Evolutionary conservation across 2,888 invertebrate genomes (phyloP), one percentile per base, ranked within the genome.

Genomic region (Fissipunctia ypsillon): DNA sequence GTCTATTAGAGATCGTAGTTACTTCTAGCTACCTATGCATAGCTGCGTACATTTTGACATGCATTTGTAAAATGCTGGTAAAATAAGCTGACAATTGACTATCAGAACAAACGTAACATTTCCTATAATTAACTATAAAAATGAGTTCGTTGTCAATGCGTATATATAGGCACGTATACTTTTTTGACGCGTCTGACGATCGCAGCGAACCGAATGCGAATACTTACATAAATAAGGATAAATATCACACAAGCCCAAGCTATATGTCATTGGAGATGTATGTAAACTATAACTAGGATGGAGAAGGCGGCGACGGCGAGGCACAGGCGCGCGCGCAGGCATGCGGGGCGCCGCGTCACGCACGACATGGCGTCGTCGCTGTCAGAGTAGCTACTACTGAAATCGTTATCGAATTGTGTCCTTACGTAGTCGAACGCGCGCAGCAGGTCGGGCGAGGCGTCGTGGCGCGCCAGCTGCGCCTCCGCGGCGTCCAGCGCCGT

Each of bases 401-500:
- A 93, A 93, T 95, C 95, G 78, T 91, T 93, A 94, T 95, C 95
- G 93, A 93, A 94, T 90, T 83, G 87, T 83, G 91, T 90, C 93
- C 96, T 96, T 96, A 96, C 96, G 89, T 96, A 96, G 94, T 96
- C 96, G 90, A 95, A 93, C 38, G 95, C 93, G 80, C 95, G 94
- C 48, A 96, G 95, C 67, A 96, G 91, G 87, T 96, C 96, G 69
- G 96, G 96, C 50, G 95, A 94, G 1, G 95, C 90, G 73, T 96
- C 95, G 83, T 95, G 95, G 28, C 94, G 95, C 72, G 95, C 94
- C 91, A 97, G 94, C 87, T 96, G 91, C 80, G 96, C 96, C 92
- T 97, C 97, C 0, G 97, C 97, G 71, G 96, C 96, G 69, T 96
- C 95, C 82, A 98, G 93, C 90, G 97, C 97, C 76, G 96, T 94